A percentile compares a stretch with the other conserved stretches of the same genome.
phyloP scores from a whole-genome alignment of 2,888 invertebrate species.

The Notocelia uddmanniana region DNA sequence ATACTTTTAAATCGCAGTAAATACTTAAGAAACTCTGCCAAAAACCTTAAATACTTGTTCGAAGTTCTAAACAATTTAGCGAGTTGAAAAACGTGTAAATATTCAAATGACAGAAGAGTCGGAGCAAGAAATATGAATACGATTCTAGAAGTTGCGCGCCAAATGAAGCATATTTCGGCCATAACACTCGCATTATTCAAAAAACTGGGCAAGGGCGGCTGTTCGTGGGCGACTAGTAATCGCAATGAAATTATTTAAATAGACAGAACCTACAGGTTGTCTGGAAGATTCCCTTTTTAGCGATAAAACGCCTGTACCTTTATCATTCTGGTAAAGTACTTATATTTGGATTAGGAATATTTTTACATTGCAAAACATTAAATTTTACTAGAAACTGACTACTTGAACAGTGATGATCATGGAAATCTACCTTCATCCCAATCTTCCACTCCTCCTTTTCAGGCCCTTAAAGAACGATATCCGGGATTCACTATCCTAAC shows the following conservation, averaged over 20 bases:
- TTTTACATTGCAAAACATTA: no score
- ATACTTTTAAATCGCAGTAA: background rate
- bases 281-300: no score
- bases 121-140: conserved; percentile 85
- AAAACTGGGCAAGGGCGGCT: conserved; percentile 57
- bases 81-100: conserved; percentile 49
- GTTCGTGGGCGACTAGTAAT: conserved; percentile 48
- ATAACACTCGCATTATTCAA: conserved; percentile 84
- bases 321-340: no score
- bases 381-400: no score
- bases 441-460: no score
- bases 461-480: no score
- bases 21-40: background rate
- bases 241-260: conserved; percentile 1
- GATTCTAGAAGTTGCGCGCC: conserved; percentile 82
- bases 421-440: no score
- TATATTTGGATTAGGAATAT: no score
- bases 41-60: conserved; percentile 18
- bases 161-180: conserved; percentile 84
- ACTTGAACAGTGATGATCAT: no score
- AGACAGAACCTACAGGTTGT: no score
- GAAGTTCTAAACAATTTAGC: conserved; percentile 41
- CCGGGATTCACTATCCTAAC: no score
- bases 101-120: conserved; percentile 82
- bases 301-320: no score